phyloP scores from a whole-genome alignment of 2,888 invertebrate genomes.

The Salticus scenicus region DNA sequence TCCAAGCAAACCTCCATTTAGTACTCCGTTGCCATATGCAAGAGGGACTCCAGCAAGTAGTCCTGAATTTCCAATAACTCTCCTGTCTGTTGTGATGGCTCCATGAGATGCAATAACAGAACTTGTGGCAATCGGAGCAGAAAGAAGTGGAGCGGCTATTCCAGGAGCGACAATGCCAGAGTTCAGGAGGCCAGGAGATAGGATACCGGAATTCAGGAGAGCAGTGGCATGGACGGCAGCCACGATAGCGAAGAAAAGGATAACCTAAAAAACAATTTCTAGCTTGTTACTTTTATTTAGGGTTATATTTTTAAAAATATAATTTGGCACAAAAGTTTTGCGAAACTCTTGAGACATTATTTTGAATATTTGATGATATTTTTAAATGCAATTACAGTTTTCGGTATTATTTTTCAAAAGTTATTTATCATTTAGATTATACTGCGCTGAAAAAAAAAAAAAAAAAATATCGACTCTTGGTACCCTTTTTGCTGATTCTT shows the following conservation, averaged over 20 bases:
- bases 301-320: too few species aligned
- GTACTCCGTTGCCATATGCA: neutral
- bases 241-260: neutral
- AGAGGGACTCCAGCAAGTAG: conserved; percentile 13
- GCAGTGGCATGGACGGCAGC: neutral
- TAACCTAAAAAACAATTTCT: neutral
- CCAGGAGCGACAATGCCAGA: neutral
- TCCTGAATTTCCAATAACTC: conserved; percentile 26
- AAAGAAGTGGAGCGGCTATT: neutral
- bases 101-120: conserved; percentile 31
- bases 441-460: too few species aligned
- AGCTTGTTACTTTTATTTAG: too few species aligned
- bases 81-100: conserved; percentile 36
- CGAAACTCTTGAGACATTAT: too few species aligned
- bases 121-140: neutral
- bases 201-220: neutral
- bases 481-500: too few species aligned
- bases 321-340: too few species aligned
- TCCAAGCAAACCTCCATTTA: conserved; percentile 8
- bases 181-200: neutral
- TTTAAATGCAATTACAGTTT: too few species aligned
- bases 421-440: too few species aligned
- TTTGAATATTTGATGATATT: too few species aligned
- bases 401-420: too few species aligned
- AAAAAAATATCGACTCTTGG: too few species aligned